Evolutionary conservation across 2,113 vertebrate species (phyloP).

Genomic region (Phocoena phocoena): DNA sequence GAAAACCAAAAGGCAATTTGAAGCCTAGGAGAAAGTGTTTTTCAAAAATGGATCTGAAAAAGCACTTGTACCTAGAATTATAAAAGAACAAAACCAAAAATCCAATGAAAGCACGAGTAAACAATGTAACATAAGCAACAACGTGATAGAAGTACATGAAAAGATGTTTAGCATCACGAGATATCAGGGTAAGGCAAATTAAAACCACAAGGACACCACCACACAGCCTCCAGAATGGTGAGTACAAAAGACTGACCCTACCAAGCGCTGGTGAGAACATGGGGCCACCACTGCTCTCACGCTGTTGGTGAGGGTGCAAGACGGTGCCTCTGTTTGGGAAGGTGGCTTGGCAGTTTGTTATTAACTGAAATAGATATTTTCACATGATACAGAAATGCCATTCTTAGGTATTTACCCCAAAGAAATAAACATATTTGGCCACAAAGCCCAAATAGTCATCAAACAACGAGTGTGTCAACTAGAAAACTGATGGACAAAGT

Average conservation of each 20-base stretch:
- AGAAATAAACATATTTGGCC: background rate
- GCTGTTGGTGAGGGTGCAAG: no score
- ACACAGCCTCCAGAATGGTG: fast-evolving
- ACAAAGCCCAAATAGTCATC: no score
- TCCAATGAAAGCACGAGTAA: fast-evolving
- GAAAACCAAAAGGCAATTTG: background rate
- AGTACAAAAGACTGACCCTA: fast-evolving
- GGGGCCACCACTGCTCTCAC: no score
- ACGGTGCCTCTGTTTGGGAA: background rate
- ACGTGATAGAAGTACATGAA: fast-evolving
- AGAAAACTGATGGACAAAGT: no score
- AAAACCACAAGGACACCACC: background rate
- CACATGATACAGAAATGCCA: fast-evolving
- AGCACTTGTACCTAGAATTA: background rate
- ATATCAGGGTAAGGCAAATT: fast-evolving
- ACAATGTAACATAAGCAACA: background rate
- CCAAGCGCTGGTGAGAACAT: fast-evolving
- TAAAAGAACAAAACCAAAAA: background rate
- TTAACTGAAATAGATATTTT: background rate
- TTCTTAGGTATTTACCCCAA: background rate
- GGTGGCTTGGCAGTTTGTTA: no score
- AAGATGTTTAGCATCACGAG: fast-evolving
- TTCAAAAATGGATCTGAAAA: background rate
- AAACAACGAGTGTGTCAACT: no score
- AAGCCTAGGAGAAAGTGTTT: background rate